Evolutionary conservation across 2,888 invertebrate species (phyloP), one percentile per base, ranked within the genome.

Genomic region (Encarsia formosa): DNA sequence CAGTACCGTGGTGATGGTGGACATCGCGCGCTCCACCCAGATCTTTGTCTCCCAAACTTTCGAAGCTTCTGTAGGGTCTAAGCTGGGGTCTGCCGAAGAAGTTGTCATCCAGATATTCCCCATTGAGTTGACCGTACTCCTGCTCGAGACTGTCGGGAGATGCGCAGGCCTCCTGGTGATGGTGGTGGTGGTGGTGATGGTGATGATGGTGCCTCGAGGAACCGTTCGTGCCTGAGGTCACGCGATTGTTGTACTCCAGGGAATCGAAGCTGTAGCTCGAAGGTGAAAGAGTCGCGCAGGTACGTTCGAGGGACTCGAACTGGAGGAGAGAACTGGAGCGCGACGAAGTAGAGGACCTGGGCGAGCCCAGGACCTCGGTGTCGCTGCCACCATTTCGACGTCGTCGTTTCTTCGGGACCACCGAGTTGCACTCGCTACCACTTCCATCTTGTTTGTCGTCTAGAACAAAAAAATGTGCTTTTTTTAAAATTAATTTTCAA

Each of bases 251-350:
- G 49, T 74, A 73, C 57, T 81, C 80, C 48, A 79, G 66, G 0
- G 79, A 78, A 59, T 81, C 79, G 68, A 76, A 78, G 59, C 79
- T 79, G 60, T 72, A 68, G 59, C 75, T 67, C 60, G 77, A 77
- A 18, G 76, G 76, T 19, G 78, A 78, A 34, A 77, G 70, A 1
- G 79, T 75, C 55, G 79, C 79, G 65, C 85, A 78, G 63, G 84
- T 85, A 38, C 83, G 81, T 70, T 91, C 91, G 54, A 91, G 77
- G 4, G 87, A 88, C 75, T 91, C 91, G 74, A 91, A 91, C 74
- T 90, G 90, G 57, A 91, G 80, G 57, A 91, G 78, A 62, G 89
- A 89, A 59, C 88, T 88, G 56, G 88, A 88, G 59, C 90, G 82
- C 63, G 87, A 87, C 13, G 73, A 70, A 13, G 87, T 78, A 41